Percentiles rank a stretch among this genome's conserved stretches.
Conservation (phyloP, 2,113 vertebrate genomes). For the Charina bottae region DNA sequence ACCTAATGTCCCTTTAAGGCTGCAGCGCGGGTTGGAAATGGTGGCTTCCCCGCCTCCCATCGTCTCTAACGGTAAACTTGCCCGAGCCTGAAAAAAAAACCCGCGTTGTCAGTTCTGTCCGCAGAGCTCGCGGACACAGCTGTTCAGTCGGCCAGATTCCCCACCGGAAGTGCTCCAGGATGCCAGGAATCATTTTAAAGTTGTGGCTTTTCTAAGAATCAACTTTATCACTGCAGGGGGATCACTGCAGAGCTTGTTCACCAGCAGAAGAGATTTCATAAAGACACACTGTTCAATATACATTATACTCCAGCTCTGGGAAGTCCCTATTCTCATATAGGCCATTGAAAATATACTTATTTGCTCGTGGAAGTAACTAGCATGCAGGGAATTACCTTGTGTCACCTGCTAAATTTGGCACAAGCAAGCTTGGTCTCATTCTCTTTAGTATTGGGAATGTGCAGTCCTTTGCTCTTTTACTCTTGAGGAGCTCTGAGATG, state of each 20-base stretch:
- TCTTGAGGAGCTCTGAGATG: not conserved
- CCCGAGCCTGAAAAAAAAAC: too few relatives aligned
- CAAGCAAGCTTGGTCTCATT: not conserved
- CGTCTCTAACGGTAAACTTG: too few relatives aligned
- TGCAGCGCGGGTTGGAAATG: too few relatives aligned
- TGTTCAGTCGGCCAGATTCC: too few relatives aligned
- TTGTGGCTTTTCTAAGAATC: not conserved
- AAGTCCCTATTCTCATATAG: not conserved
- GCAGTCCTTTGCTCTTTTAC: too few relatives aligned
- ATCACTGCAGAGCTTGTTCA: not conserved
- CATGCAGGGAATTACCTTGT: not conserved
- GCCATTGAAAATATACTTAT: not conserved
- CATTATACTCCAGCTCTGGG: not conserved
- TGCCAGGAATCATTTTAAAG: constrained; percentile 28
- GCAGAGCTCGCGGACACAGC: too few relatives aligned
- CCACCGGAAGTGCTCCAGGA: too few relatives aligned
- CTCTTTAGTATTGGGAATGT: not conserved
- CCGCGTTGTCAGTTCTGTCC: too few relatives aligned
- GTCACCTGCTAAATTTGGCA: not conserved
- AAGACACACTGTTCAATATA: not conserved
- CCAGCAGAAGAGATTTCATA: constrained; percentile 2
- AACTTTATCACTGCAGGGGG: not conserved
- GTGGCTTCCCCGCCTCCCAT: too few relatives aligned
- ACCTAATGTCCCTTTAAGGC: too few relatives aligned
- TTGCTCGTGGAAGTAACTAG: not conserved